Evolutionary conservation across 2,113 vertebrate species (phyloP).

Genomic region (Oryzias melastigma): DNA sequence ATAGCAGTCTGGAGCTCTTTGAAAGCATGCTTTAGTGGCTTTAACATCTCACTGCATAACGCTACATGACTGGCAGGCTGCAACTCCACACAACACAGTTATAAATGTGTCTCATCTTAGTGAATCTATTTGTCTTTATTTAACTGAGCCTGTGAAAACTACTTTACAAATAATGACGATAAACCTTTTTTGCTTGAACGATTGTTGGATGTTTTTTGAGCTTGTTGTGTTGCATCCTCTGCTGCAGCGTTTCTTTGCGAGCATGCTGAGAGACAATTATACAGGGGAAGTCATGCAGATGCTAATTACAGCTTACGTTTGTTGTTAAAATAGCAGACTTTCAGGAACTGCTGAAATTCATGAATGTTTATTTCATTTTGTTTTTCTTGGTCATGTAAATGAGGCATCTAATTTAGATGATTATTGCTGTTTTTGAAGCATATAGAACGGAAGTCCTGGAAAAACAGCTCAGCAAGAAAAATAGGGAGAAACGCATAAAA

Average conservation of each 20-base stretch:
- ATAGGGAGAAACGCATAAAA: no score
- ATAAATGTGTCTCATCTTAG: conserved; percentile 13
- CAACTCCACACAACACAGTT: conserved; percentile 1
- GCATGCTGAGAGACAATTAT: not conserved
- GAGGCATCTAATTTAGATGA: no score
- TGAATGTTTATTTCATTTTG: no score
- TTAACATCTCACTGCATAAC: conserved; percentile 11
- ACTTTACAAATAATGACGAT: no score
- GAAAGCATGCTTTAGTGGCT: not conserved
- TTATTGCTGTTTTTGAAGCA: no score
- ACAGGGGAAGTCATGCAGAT: not conserved
- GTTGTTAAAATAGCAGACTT: not conserved
- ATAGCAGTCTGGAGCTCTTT: conserved; percentile 8
- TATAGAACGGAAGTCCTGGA: no score
- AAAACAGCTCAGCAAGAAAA: no score
- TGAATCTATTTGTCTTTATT: no score
- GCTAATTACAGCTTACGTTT: not conserved
- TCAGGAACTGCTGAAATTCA: not conserved
- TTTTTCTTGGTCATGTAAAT: no score
- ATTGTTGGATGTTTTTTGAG: no score
- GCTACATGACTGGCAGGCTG: conserved; percentile 1
- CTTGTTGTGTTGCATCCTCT: not conserved
- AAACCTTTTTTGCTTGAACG: no score
- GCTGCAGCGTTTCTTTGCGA: not conserved
- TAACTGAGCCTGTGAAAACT: no score